Conservation (phyloP, 2,888 invertebrate species). For the Prenolepis imparis region DNA sequence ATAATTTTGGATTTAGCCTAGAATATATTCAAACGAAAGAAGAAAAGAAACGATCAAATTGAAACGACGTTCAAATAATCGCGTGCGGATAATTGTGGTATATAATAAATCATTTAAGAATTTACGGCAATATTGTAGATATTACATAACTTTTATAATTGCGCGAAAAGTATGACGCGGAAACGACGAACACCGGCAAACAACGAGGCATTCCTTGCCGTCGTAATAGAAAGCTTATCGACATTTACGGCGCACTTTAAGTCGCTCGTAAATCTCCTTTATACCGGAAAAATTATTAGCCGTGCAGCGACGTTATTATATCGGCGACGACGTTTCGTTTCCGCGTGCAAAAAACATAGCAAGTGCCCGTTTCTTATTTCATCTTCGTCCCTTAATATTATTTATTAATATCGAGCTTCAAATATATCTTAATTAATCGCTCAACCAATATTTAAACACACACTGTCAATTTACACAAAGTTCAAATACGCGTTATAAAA, state of each 20-base stretch:
- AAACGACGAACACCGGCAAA: constrained; percentile 30
- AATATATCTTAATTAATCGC: not conserved
- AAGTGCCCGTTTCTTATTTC: not conserved
- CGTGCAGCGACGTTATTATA: constrained; percentile 10
- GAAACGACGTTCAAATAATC: not conserved
- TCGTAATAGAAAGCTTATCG: constrained; percentile 58
- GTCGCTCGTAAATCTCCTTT: constrained; percentile 49
- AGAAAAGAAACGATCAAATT: not conserved
- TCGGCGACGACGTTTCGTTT: constrained; percentile 17
- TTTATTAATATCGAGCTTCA: not conserved
- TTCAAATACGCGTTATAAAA: not conserved
- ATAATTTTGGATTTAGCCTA: not conserved
- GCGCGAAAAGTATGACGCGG: not conserved
- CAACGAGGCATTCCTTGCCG: constrained; percentile 32
- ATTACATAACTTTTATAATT: constrained; percentile 37
- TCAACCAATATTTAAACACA: not conserved
- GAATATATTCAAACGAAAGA: constrained; percentile 2
- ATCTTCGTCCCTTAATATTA: not conserved
- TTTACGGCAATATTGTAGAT: constrained; percentile 16
- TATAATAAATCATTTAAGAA: not conserved
- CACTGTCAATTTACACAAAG: not conserved
- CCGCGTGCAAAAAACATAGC: constrained; percentile 6
- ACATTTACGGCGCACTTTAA: constrained; percentile 56
- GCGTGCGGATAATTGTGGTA: constrained; percentile 2
- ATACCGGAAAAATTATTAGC: constrained; percentile 48